Base-by-base conservation (phyloP, 35 echinoderm and acorn worm species). In the Apostichopus japonicus region DNA sequence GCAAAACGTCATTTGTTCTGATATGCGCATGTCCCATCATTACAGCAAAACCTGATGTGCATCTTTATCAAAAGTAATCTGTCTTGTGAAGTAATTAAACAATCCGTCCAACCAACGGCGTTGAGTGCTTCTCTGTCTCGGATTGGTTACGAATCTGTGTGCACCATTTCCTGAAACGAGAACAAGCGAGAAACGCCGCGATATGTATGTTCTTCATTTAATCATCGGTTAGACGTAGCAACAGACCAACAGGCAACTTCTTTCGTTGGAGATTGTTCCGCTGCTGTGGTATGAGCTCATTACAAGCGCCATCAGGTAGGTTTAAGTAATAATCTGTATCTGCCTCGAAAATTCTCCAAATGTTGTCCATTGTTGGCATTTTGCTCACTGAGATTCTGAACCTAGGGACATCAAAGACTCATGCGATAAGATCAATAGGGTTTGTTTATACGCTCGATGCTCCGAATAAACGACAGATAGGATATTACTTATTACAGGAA, bases 1-100 rank as follows among this genome's bases (percentile, higher is more conserved):
- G 71, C 17, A 15, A 19, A 75, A 75, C 71, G 33, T 44, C 33
- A 44, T 44, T 44, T 44, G 33, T 44, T 44, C 33, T 44, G 33
- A 44, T 44, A 44, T 75, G 71, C 71, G 71, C 71, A 75, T 75
- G 71, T 19, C 71, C 71, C 71, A 19, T 75, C 15, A 58, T 24
- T 58, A 54, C 33, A 10, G 51, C 81, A 51, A 57, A 21, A 54
- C 13, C 16, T 19, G 54, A 57, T 16, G 53, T 58, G 54, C 54
- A 54, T 84, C 2, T 84, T 84, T 58, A 23, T 84, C 81, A 15
- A 17, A 57, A 84, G 81, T 23, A 84, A 84, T 55, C 27, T 57
- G 21, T 54, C 81, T 6, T 54, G 81, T 84, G 81, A 84, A 84
- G 81, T 84, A 84, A 84, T 84, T 84, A 84, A 84, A 84, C 81